Evolutionary conservation across 2,888 invertebrate species (phyloP), one percentile per base, ranked within the genome.

Genomic region (Gymnocheta viridis): DNA sequence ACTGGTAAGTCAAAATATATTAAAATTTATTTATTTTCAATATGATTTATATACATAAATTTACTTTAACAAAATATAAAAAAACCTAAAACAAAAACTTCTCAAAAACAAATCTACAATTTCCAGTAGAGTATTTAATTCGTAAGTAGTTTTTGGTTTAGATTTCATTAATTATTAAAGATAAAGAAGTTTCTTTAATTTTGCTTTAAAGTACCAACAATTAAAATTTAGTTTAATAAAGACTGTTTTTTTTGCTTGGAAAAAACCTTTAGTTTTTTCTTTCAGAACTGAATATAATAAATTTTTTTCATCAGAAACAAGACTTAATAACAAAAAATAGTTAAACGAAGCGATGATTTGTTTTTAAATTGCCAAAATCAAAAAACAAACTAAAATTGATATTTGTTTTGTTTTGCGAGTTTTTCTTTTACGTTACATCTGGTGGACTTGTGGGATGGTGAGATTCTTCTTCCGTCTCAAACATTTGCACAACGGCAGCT

Each of bases 201-300:
- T 22, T 72, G 56, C 44, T 82, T 51, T 41, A 58, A 69, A 81
- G 64, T 80, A 38, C 44, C 58, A 82, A 66, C 64, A 66, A 79
- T 66, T 70, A 64, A 9, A 54, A 69, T 44, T 44, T 10, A 44
- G 14, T 60, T 60, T 22, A 38, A 72, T 17, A 17, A 22, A 17
- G 2, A 9, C n/a, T 41, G 9, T 17, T 6, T 9, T 41, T 41
- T 47, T 72, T 47, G 4, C 2, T 12, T 10, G 49, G 4, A 24
- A 4, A 14, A 51, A 51, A 22, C 24, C 4, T 19, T 35, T 35
- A 19, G 4, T 5, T 35, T 19, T 58, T 7, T 56, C 41, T 27
- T 35, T 24, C 44, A 17, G 47, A 49, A 73, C 44, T 70, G 6
- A 9, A 2, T 72, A 24, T 62, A 72, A 19, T 27, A 62, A 62